Evolutionary conservation across 2,113 vertebrate genomes (phyloP), one percentile per base, ranked within the genome.

Genomic region (Tragelaphus imberbis): DNA sequence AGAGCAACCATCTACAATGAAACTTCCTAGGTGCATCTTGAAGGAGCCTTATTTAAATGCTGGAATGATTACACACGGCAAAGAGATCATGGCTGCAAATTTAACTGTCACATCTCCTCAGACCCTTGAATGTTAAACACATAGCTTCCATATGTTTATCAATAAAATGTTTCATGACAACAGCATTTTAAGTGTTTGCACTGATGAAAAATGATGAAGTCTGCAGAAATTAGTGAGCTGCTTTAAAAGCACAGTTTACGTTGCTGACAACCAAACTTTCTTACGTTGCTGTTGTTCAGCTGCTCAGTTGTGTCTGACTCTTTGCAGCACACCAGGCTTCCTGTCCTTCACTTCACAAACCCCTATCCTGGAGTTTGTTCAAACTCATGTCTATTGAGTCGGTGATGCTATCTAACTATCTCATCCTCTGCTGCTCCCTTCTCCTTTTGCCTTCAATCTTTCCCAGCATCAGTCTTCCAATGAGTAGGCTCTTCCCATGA

Each of bases 21-120:
- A 82, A 93, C 86, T 88, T 93, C 85, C 19, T 81, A 86, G 84
- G 85, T 53, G 90, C 68, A 84, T 90, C 81, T 85, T 27, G 55
- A 85, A 19, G n/a, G 86, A 96, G 28, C 55, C 90, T 63, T 11
- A 95, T 88, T 95, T 94, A 94, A 97, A 95, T 77, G 92, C 47
- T 56, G 25, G 96, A 91, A 63, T 63, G 49, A 91, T 65, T 80
- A 93, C 30, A 94, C 44, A 89, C 27, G 10, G 65, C 19, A 25
- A 59, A 81, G 61, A 88, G n/a, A 86, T 94, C 95, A 94, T 28
- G 30, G 89, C 1, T 53, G 36, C 23, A 13, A 90, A 71, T 28
- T 88, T 90, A 87, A 95, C 33, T 40, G 65, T 85, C 59, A 88
- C 49, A 81, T 90, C 59, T 94, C 82, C 55, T 81, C 12, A 85